Percentiles rank a stretch among this genome's conserved stretches.
phyloP scores from a whole-genome alignment of 2,888 invertebrate species.

The Drosophila lacicola region DNA sequence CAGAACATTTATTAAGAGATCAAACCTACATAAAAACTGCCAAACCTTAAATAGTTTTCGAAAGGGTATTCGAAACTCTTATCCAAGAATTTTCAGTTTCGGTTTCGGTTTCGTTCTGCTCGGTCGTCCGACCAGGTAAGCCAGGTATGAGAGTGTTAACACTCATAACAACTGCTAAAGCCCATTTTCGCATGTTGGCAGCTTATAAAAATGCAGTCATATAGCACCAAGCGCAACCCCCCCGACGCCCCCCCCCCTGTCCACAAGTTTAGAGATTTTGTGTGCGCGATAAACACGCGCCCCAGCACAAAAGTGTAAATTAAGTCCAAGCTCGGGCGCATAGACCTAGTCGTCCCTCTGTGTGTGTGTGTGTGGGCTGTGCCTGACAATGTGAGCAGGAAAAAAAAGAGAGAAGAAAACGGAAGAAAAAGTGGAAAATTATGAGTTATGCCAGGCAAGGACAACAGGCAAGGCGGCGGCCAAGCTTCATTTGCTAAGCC shows the following conservation, averaged over 20 bases:
- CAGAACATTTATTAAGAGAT: neutral
- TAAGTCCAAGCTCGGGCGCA: constrained; percentile 67
- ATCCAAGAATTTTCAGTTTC: constrained; percentile 49
- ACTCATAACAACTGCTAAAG: constrained; percentile 82
- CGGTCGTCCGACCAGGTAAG: constrained; percentile 25
- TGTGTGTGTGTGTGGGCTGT: constrained; percentile 59
- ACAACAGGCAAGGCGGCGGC: constrained; percentile 51
- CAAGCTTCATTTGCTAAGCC: constrained; percentile 78
- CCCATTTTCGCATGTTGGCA: constrained; percentile 84
- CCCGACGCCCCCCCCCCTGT: neutral
- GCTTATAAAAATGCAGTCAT: constrained; percentile 81
- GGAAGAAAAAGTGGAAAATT: constrained; percentile 56
- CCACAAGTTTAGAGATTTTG: constrained; percentile 74
- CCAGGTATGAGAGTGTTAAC: constrained; percentile 78
- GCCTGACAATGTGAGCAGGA: constrained; percentile 15
- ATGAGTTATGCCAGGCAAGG: constrained; percentile 79
- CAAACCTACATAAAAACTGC: too few species aligned
- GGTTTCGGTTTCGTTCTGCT: constrained; percentile 39
- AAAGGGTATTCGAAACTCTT: constrained; percentile 10
- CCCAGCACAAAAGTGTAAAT: constrained; percentile 80
- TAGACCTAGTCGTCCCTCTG: constrained; percentile 35
- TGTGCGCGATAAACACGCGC: constrained; percentile 80
- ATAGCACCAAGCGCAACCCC: constrained; percentile 49
- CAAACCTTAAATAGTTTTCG: too few species aligned
- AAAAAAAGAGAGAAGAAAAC: neutral